These are phyloP conservation scores for Ophion ventricosus DNA, from an alignment of 2,888 invertebrate genomes.

Conservation along the genomic window DNA sequence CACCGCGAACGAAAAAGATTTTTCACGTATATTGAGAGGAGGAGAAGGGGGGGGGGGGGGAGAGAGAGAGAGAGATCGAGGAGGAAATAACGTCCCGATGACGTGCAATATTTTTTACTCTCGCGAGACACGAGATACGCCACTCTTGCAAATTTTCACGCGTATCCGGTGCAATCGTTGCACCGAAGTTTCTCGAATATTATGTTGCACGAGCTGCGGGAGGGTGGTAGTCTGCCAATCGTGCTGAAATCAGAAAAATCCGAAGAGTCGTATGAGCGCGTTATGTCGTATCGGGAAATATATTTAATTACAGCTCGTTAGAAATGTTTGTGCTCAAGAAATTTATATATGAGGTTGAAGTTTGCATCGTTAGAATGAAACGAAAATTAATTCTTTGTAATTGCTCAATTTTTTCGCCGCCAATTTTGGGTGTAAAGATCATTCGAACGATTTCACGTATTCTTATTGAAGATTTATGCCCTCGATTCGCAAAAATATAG, in stretches of 20 bases:
- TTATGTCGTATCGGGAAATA: neutral
- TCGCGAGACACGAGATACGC: slow-evolving; percentile 9
- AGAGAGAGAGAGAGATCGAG: neutral
- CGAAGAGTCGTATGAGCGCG: neutral
- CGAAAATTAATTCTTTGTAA: too few relatives aligned
- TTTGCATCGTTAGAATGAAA: too few relatives aligned
- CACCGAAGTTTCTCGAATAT: slow-evolving; percentile 18
- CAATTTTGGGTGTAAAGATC: too few relatives aligned
- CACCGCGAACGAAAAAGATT: slow-evolving; percentile 25
- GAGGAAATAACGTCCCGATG: neutral
- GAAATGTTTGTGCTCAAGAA: neutral
- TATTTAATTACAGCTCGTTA: neutral
- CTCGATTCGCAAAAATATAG: too few relatives aligned
- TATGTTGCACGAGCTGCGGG: neutral
- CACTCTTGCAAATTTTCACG: slow-evolving; percentile 1
- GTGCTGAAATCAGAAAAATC: slow-evolving; percentile 46
- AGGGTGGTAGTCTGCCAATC: neutral
- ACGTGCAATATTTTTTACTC: neutral
- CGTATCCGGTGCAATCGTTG: slow-evolving; percentile 21
- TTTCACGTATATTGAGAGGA: slow-evolving; percentile 6
- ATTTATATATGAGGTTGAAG: neutral
- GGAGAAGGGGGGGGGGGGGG: neutral
- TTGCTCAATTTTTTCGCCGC: too few relatives aligned
- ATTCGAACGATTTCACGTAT: too few relatives aligned
- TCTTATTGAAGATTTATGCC: too few relatives aligned